Conservation (phyloP, 2,888 invertebrate genomes). For the Allophyes oxyacanthae region DNA sequence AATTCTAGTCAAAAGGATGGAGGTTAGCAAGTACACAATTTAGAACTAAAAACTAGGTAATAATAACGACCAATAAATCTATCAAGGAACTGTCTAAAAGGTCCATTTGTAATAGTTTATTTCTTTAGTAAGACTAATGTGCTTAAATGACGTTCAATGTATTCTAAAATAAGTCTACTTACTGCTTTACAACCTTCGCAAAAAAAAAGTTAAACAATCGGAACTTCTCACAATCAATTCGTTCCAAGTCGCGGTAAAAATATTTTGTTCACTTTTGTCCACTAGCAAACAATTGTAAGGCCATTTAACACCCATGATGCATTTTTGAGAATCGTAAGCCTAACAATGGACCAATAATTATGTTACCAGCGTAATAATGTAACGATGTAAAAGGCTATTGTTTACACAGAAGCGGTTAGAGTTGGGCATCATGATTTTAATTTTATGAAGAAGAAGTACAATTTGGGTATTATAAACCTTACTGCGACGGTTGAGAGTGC, state of each 20-base stretch:
- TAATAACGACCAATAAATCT: constrained; percentile 36
- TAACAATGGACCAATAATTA: constrained; percentile 83
- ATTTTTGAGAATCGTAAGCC: constrained; percentile 76
- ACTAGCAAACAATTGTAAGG: constrained; percentile 70
- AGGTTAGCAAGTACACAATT: neutral
- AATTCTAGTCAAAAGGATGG: too few relatives aligned
- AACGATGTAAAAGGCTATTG: constrained; percentile 82
- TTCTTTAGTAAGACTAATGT: constrained; percentile 39
- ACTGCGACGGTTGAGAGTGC: constrained; percentile 55
- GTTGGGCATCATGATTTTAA: constrained; percentile 62
- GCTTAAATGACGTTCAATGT: constrained; percentile 44
- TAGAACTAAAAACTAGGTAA: constrained; percentile 1
- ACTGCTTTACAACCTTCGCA: constrained; percentile 25
- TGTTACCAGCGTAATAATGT: constrained; percentile 83
- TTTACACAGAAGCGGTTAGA: constrained; percentile 82
- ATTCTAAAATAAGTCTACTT: constrained; percentile 12
- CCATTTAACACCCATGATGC: constrained; percentile 77
- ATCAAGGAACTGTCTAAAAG: constrained; percentile 29
- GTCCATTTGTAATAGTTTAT: constrained; percentile 36
- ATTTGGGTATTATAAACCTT: constrained; percentile 42
- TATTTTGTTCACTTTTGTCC: constrained; percentile 79
- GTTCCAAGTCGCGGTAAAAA: constrained; percentile 83
- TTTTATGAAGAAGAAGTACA: constrained; percentile 23
- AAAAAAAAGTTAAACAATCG: constrained; percentile 45
- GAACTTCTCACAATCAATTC: constrained; percentile 72